These are phyloP conservation scores for Sylvia atricapilla DNA, from an alignment of 2,113 vertebrate species.

Conservation along the genomic window DNA sequence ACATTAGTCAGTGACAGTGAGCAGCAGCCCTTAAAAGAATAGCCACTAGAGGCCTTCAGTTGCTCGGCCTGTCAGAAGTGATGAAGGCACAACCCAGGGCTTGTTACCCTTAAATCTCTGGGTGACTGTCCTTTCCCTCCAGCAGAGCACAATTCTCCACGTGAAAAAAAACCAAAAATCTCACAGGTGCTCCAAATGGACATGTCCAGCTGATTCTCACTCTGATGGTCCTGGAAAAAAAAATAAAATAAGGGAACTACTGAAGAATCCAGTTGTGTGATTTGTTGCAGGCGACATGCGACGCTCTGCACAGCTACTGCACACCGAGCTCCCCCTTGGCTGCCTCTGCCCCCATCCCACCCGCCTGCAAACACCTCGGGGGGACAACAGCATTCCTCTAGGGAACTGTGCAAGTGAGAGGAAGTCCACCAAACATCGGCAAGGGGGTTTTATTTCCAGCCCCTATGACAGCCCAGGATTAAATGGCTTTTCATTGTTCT, in stretches of 20 bases:
- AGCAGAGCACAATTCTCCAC: fast-evolving
- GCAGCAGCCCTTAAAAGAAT: not conserved
- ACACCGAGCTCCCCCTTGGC: fast-evolving
- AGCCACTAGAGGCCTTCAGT: constrained; percentile 16
- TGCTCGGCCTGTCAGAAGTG: not conserved
- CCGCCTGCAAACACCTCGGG: not conserved
- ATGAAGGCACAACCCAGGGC: not conserved
- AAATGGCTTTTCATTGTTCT: constrained; percentile 10
- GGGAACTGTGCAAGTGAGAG: not conserved
- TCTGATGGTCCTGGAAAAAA: not conserved
- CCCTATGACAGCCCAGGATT: not conserved
- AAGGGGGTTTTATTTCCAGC: not conserved
- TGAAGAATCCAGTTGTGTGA: not conserved
- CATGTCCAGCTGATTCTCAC: not conserved
- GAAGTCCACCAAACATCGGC: not conserved
- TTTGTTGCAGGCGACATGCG: not conserved
- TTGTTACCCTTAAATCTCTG: not conserved
- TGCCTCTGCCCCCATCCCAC: not conserved
- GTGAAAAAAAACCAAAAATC: not conserved
- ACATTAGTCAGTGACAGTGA: not conserved
- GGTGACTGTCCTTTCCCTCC: not conserved
- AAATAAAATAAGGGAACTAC: not conserved
- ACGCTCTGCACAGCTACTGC: not conserved
- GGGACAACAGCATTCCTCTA: not conserved
- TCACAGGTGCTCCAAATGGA: not conserved